Conservation (phyloP, 2,888 invertebrate genomes). For the Strigamia transsilvanica region DNA sequence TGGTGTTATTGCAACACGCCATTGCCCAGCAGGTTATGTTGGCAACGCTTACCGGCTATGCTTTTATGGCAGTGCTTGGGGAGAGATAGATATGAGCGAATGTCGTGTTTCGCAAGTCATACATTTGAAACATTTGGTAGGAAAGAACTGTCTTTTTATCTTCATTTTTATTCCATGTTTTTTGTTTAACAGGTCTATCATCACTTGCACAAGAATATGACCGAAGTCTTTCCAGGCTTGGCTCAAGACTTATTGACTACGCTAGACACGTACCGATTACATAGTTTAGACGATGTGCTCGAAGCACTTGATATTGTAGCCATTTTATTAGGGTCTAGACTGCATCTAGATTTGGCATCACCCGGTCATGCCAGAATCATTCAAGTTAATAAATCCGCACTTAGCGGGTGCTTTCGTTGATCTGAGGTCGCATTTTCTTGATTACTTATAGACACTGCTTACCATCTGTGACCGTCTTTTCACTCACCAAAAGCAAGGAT, state of each 20-base stretch:
- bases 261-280: conserved; percentile 56
- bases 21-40: conserved; percentile 58
- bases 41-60: conserved; percentile 59
- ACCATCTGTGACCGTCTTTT: conserved; percentile 58
- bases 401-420: too few relatives aligned
- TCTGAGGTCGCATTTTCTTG: conserved; percentile 43
- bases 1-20: conserved; percentile 58
- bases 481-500: conserved; percentile 56
- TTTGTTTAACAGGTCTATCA: conserved; percentile 56
- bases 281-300: conserved; percentile 59
- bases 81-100: conserved; percentile 58
- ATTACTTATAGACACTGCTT: conserved; percentile 57
- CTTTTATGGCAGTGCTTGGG: conserved; percentile 58
- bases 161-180: neutral
- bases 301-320: conserved; percentile 59
- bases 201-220: conserved; percentile 59
- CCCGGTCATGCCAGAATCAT: conserved; percentile 57
- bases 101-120: conserved; percentile 58
- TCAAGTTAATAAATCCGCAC: conserved; percentile 55
- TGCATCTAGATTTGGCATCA: conserved; percentile 58
- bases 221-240: conserved; percentile 58
- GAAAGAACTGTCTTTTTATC: neutral
- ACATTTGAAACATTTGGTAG: conserved; percentile 59
- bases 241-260: conserved; percentile 57
- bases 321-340: conserved; percentile 58